Percentiles rank a stretch among this genome's conserved stretches.
These are phyloP conservation scores for Pangasius sanitwongsei DNA, from an alignment of 2,797 vertebrate genomes.

Conservation along the genomic window DNA sequence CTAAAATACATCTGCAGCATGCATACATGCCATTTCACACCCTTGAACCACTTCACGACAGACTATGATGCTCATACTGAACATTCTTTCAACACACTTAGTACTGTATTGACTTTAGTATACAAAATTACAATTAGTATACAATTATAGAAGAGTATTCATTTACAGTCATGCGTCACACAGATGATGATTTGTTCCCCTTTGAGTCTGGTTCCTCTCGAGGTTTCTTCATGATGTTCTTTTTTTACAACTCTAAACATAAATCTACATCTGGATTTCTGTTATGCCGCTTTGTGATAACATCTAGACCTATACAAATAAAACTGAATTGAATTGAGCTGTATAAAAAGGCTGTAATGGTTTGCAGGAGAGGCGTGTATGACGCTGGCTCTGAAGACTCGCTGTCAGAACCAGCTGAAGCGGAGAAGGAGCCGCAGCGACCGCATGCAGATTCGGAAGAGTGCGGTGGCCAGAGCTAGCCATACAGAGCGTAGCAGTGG, in stretches of 20 bases:
- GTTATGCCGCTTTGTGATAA: not conserved
- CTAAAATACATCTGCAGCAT: not conserved
- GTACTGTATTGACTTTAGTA: not conserved
- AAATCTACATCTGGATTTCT: not conserved
- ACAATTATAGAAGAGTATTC: not conserved
- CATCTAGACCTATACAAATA: not conserved
- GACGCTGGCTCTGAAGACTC: conserved; percentile 77
- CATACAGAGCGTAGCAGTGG: conserved; percentile 65
- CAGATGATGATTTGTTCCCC: not conserved
- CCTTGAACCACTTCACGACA: not conserved
- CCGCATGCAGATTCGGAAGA: conserved; percentile 56
- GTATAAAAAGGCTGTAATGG: conserved; percentile 27
- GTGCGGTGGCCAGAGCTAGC: conserved; percentile 17
- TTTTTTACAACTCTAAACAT: not conserved
- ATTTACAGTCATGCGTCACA: not conserved
- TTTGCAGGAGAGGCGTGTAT: conserved; percentile 78
- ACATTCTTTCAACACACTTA: not conserved
- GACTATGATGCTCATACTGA: not conserved
- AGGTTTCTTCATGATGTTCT: not conserved
- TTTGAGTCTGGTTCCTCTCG: not conserved
- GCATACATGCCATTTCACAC: not conserved
- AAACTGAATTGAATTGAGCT: not conserved
- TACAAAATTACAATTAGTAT: not conserved
- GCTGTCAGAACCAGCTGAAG: conserved; percentile 82
- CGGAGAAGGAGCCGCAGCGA: conserved; percentile 67